Conservation (phyloP, 1,140 invertebrate genomes). For the Drosophila mauritiana region DNA sequence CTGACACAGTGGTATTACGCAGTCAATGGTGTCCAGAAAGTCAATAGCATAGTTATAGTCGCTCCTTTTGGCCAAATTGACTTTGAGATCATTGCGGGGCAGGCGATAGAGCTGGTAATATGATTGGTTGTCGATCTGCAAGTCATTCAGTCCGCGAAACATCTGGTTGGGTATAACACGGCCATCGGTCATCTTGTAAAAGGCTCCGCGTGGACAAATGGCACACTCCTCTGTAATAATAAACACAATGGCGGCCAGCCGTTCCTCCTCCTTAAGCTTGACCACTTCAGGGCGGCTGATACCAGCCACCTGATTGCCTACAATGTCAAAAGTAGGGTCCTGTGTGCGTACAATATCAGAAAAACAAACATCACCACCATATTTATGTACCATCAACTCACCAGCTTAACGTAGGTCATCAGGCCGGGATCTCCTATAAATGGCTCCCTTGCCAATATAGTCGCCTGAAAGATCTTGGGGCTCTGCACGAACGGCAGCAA, state of each 20-base stretch:
- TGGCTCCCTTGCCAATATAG: constrained; percentile 85
- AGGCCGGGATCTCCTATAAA: constrained; percentile 87
- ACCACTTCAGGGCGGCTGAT: constrained; percentile 85
- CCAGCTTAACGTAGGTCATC: constrained; percentile 85
- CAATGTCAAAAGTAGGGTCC: constrained; percentile 81
- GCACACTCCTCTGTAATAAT: constrained; percentile 89
- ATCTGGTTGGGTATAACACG: constrained; percentile 88
- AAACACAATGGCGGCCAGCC: constrained; percentile 88
- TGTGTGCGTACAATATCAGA: constrained; percentile 5
- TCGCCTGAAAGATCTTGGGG: constrained; percentile 86
- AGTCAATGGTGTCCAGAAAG: constrained; percentile 90
- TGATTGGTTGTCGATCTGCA: constrained; percentile 87
- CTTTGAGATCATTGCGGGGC: constrained; percentile 89
- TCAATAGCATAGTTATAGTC: constrained; percentile 92
- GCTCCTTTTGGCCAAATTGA: constrained; percentile 88
- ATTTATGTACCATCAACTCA: constrained; percentile 21
- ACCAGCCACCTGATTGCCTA: constrained; percentile 85
- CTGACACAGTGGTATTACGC: constrained; percentile 65
- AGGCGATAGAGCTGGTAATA: constrained; percentile 89
- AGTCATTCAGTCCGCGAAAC: constrained; percentile 87
- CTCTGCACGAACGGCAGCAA: constrained; percentile 87
- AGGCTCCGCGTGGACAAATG: constrained; percentile 89
- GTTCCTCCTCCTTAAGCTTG: constrained; percentile 90
- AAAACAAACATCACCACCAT: background rate
- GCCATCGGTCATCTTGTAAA: constrained; percentile 88